Percentiles rank a stretch among this genome's conserved stretches.
These are phyloP conservation scores for Parnassius orleans DNA, from an alignment of 2,888 invertebrate genomes.

Conservation along the genomic window DNA sequence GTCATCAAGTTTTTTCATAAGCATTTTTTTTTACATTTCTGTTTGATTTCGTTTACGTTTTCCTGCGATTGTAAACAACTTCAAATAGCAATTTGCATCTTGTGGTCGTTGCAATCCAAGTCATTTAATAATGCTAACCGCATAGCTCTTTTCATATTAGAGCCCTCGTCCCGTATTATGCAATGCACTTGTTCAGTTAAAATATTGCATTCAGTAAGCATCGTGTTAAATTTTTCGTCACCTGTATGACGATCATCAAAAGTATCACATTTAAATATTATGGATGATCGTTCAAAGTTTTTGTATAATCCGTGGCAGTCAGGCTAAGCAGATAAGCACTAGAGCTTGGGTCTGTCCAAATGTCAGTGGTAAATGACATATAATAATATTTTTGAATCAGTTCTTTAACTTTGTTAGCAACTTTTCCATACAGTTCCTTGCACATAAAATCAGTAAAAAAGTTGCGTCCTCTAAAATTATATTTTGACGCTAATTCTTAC, in stretches of 20 bases:
- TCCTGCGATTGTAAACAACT: too few species aligned
- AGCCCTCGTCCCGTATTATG: slow-evolving; percentile 37
- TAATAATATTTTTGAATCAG: slow-evolving; percentile 33
- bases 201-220: slow-evolving; percentile 39
- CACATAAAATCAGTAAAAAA: slow-evolving; percentile 35
- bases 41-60: too few species aligned
- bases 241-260: too few species aligned
- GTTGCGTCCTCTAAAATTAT: slow-evolving; percentile 35
- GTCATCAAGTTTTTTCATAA: too few species aligned
- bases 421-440: slow-evolving; percentile 32
- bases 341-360: slow-evolving; percentile 33
- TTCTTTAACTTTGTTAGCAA: slow-evolving; percentile 34
- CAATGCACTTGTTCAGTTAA: slow-evolving; percentile 36
- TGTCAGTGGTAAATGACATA: slow-evolving; percentile 37
- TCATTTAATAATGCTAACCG: slow-evolving; percentile 28
- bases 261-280: too few species aligned
- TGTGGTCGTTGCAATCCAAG: too few species aligned
- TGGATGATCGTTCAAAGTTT: slow-evolving; percentile 26
- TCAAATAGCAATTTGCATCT: too few species aligned
- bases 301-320: slow-evolving; percentile 23
- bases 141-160: slow-evolving; percentile 36
- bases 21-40: too few species aligned
- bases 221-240: slow-evolving; percentile 32
- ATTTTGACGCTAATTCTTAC: slow-evolving; percentile 30
- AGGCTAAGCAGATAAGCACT: slow-evolving; percentile 28